These are phyloP conservation scores for Phalacrocorax carbo DNA, from an alignment of 2,113 vertebrate species.

Conservation along the genomic window DNA sequence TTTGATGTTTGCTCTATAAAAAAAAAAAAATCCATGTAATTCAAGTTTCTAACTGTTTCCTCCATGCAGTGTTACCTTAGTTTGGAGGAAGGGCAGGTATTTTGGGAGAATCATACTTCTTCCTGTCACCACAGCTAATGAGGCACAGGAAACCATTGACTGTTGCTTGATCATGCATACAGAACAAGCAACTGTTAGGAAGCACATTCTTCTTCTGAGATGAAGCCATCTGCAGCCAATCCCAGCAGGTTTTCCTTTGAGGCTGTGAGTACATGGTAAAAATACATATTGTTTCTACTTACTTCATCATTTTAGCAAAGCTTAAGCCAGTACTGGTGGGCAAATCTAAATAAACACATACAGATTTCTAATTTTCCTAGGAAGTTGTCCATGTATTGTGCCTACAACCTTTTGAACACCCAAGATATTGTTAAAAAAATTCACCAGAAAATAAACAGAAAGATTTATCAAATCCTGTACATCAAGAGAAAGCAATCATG, in stretches of 20 bases:
- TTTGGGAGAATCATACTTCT: slow-evolving; percentile 76
- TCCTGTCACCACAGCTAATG: slow-evolving; percentile 82
- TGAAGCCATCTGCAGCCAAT: slow-evolving; percentile 72
- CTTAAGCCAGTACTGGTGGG: not conserved
- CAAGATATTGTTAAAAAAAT: not conserved
- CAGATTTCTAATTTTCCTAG: slow-evolving; percentile 50
- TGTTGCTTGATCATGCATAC: slow-evolving; percentile 83
- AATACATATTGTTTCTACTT: slow-evolving; percentile 63
- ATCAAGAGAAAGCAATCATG: slow-evolving; percentile 18
- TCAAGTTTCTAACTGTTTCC: slow-evolving; percentile 39
- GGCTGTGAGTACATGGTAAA: slow-evolving; percentile 36
- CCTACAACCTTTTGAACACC: not conserved
- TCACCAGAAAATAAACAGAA: not conserved
- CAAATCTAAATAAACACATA: slow-evolving; percentile 58
- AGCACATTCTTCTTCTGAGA: slow-evolving; percentile 66
- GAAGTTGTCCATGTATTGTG: slow-evolving; percentile 23
- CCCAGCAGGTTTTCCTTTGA: slow-evolving; percentile 67
- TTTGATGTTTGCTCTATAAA: not conserved
- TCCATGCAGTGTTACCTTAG: slow-evolving; percentile 60
- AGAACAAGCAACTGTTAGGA: slow-evolving; percentile 74
- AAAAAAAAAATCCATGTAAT: not conserved
- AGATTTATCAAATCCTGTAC: slow-evolving; percentile 10
- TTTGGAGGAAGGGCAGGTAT: slow-evolving; percentile 75
- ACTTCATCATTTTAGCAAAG: not conserved
- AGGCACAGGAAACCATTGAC: slow-evolving; percentile 82